phyloP scores from a whole-genome alignment of 2,113 vertebrate genomes.

The Loxodonta africana region DNA sequence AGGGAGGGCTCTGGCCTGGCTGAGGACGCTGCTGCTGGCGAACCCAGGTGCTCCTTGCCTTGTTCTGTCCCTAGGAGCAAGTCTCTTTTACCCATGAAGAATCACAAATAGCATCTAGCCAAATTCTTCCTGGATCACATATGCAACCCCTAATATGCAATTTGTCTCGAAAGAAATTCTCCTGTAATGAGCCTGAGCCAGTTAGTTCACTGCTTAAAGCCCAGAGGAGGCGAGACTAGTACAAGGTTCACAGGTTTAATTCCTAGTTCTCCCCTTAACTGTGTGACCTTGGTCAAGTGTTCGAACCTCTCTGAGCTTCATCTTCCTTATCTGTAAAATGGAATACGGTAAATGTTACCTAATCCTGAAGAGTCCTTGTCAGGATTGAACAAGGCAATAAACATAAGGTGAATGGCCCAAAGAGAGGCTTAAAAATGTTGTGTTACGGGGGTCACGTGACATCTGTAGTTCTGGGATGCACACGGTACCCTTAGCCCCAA shows the following conservation, averaged over 20 bases:
- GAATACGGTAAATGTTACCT: background rate
- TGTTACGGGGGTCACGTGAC: too few relatives aligned
- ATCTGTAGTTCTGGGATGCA: background rate
- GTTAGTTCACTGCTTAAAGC: background rate
- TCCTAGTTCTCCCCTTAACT: background rate
- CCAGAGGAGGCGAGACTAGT: background rate
- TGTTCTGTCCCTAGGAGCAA: background rate
- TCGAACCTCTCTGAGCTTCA: too few relatives aligned
- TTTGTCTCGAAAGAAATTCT: background rate
- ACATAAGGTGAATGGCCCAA: background rate
- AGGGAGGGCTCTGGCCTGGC: background rate
- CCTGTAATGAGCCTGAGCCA: background rate
- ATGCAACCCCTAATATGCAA: rapidly evolving
- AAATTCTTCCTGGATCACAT: background rate
- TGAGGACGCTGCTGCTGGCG: background rate
- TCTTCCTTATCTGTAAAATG: background rate
- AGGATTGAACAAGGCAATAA: background rate
- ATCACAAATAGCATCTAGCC: background rate
- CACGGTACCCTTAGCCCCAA: background rate
- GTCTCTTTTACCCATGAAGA: background rate
- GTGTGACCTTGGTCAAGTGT: background rate
- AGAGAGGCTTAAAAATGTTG: background rate
- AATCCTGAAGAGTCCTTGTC: background rate
- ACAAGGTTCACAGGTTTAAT: rapidly evolving
- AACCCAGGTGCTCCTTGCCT: too few relatives aligned